Conservation (phyloP, 2,888 invertebrate genomes). For the Hemithea aestivaria region DNA sequence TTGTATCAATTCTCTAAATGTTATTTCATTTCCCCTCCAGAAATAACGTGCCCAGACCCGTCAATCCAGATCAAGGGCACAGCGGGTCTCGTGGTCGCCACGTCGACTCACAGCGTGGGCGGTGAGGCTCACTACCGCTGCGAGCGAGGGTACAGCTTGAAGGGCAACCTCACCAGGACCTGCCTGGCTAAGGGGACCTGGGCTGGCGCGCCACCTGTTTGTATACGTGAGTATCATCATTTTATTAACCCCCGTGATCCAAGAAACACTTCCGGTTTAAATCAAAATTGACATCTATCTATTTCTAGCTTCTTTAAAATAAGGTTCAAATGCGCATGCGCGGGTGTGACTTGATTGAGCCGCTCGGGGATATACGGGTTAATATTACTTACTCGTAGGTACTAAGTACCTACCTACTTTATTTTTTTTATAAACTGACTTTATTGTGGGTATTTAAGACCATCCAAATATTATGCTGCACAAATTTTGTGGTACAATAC, state of each 20-base stretch:
- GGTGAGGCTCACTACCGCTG: conserved; percentile 90
- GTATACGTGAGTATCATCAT: conserved; percentile 83
- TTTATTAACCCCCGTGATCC: not conserved
- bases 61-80: conserved; percentile 73
- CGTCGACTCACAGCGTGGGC: conserved; percentile 85
- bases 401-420: no score
- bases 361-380: no score
- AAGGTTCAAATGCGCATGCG: no score
- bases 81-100: conserved; percentile 77
- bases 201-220: conserved; percentile 88
- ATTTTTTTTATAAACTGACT: no score
- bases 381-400: no score
- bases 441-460: no score
- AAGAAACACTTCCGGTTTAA: no score
- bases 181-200: conserved; percentile 90
- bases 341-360: no score
- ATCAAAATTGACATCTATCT: no score
- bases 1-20: not conserved
- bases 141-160: conserved; percentile 87
- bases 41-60: conserved; percentile 89
- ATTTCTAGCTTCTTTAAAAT: no score
- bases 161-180: conserved; percentile 87
- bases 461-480: no score
- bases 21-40: conserved; percentile 50
- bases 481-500: no score